Conservation (phyloP, 1,140 invertebrate genomes). For the Aradophagus sp. region DNA sequence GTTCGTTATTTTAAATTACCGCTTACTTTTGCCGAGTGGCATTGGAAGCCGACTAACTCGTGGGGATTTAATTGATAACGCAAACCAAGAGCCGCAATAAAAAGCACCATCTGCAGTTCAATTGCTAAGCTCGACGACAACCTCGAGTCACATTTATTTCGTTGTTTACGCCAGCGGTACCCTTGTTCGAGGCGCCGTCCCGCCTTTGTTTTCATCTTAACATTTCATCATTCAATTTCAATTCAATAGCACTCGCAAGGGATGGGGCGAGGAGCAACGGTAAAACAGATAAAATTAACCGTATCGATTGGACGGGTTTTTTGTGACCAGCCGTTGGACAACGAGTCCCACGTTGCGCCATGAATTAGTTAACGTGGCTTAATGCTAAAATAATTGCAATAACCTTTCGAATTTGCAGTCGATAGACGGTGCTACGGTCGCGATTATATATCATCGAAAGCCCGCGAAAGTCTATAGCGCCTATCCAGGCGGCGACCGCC, state of each 20-base stretch:
- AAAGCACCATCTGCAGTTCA: too few species aligned
- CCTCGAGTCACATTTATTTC: too few species aligned
- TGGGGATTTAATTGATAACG: conserved; percentile 14
- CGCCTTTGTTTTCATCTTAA: too few species aligned
- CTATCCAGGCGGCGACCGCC: background rate
- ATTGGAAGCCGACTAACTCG: background rate
- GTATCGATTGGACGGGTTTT: conserved; percentile 5
- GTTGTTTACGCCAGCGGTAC: too few species aligned
- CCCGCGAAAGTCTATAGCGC: conserved; percentile 4
- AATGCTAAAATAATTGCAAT: conserved; percentile 18
- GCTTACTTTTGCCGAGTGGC: background rate
- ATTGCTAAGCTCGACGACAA: too few species aligned
- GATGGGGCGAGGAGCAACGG: too few species aligned
- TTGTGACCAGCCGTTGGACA: conserved; percentile 5
- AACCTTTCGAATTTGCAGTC: conserved; percentile 11
- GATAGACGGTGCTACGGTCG: background rate
- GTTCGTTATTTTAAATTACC: conserved; percentile 20
- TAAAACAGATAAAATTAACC: conserved; percentile 1
- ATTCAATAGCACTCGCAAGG: too few species aligned
- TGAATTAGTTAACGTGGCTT: conserved; percentile 16
- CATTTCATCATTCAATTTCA: too few species aligned
- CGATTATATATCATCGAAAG: conserved; percentile 2
- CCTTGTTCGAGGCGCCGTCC: too few species aligned
- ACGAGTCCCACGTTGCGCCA: conserved; percentile 4
- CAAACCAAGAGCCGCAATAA: too few species aligned